These are phyloP conservation scores for Megaptera novaeangliae DNA, from an alignment of 2,113 vertebrate genomes.

Conservation along the genomic window DNA sequence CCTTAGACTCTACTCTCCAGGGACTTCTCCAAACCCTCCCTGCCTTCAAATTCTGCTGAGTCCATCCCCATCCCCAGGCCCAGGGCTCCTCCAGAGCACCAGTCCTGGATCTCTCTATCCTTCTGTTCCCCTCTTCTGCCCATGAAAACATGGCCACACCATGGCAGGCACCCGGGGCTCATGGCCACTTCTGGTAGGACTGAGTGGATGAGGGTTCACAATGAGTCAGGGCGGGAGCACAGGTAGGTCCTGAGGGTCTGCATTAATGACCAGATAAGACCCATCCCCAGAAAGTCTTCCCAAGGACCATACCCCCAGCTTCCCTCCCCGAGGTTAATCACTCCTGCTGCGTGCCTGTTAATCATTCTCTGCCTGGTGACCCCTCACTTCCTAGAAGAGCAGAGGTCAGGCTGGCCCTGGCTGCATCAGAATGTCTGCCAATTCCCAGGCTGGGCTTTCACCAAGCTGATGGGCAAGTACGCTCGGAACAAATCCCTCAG, in stretches of 20 bases:
- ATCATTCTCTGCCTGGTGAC: not conserved
- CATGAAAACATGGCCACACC: not conserved
- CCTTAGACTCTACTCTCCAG: not conserved
- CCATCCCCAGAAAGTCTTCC: not conserved
- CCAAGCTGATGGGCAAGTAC: not conserved
- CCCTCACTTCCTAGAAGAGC: not conserved
- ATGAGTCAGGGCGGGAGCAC: accelerated
- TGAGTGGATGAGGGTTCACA: accelerated
- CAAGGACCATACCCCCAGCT: not conserved
- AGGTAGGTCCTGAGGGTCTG: not conserved
- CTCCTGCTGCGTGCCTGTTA: not conserved
- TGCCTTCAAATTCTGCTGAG: not conserved
- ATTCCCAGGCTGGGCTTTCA: not conserved
- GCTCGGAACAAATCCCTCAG: not conserved
- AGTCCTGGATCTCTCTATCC: too few relatives aligned
- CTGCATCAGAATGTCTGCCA: not conserved
- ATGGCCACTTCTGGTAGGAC: not conserved
- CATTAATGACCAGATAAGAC: not conserved
- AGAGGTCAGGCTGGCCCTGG: not conserved
- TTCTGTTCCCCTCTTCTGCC: not conserved
- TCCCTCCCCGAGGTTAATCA: accelerated
- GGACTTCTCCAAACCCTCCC: not conserved
- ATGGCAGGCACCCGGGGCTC: not conserved
- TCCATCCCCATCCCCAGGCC: not conserved
- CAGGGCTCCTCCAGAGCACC: not conserved